phyloP scores from a whole-genome alignment of 2,797 vertebrate genomes.

The Limosa lapponica region DNA sequence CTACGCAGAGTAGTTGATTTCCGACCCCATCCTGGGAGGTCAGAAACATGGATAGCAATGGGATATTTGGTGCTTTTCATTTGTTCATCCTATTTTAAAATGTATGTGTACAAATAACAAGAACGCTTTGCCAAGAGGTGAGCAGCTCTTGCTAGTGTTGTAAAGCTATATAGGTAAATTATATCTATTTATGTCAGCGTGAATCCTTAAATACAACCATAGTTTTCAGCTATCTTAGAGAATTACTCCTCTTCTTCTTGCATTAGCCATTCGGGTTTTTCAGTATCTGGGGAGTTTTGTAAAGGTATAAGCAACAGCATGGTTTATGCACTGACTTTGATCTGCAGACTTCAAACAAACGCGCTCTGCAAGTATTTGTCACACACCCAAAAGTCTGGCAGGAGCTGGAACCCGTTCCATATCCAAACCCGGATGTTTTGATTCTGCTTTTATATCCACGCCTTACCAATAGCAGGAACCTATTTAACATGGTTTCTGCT shows the following conservation, averaged over 20 bases:
- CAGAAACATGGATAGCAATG: not conserved
- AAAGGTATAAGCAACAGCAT: not conserved
- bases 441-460: not conserved
- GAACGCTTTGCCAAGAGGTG: not conserved
- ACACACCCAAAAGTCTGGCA: not conserved
- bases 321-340: not conserved
- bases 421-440: not conserved
- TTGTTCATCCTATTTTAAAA: not conserved
- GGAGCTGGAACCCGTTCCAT: not conserved
- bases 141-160: not conserved
- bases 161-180: not conserved
- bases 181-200: not conserved
- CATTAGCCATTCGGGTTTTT: not conserved
- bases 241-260: not conserved
- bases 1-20: not conserved
- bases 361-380: not conserved
- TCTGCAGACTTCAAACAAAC: slow-evolving; percentile 18
- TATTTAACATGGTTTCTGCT: not conserved
- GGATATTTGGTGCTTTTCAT: not conserved
- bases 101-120: not conserved
- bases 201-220: not conserved
- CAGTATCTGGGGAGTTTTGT: not conserved
- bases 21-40: not conserved
- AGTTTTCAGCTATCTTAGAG: not conserved
- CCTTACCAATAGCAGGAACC: not conserved